Base-by-base conservation (phyloP, 2,888 invertebrate species). In the Temnothorax ravouxi region DNA sequence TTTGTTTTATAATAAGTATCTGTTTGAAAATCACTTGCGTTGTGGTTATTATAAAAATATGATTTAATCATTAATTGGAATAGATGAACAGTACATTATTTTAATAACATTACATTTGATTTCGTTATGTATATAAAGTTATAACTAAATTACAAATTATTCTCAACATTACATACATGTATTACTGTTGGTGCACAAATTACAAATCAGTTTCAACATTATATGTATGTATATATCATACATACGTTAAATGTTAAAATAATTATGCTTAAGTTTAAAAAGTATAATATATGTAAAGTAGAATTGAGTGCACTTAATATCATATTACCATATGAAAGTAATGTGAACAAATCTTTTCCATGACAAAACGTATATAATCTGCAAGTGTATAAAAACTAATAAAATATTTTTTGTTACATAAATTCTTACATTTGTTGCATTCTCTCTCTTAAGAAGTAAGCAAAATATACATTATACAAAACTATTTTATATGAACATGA, bases 361-460 rank as follows among this genome's bases (percentile, higher is more conserved):
- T 15, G 11, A 9, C 62, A 61, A 13, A 66, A 21, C 29, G 8
- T 67, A 44, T 71, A 50, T 72, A 38, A 72, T 72, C 11, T 72
- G 13, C 62, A 61, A 61, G 18, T 79, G 59, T 56, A 50, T 69
- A 54, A 50, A 69, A 66, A 29, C 38, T 86, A 86, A 84, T 80
- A 84, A 88, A 84, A 61, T 81, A 80, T 77, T 81, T 41, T 61
- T 76, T 86, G 76, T 62, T 84, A 74, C 9, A 66, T 66, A 79
- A 59, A 76, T 47, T 79, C 13, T 84, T 13, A 62, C 25, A 54
- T 11, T 25, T 56, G 38, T 13, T 82, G 77, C 25, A 72, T 75
- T 56, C 18, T 62, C 34, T 41, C 59, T 61, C 18, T 47, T 56
- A 8, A 13, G 11, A 34, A 67, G 1, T 66, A 67, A 79, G 15